Percentiles rank a stretch among this genome's conserved stretches.
Conservation (phyloP, 2,797 vertebrate genomes). For the Sebastes ruberrimus region DNA sequence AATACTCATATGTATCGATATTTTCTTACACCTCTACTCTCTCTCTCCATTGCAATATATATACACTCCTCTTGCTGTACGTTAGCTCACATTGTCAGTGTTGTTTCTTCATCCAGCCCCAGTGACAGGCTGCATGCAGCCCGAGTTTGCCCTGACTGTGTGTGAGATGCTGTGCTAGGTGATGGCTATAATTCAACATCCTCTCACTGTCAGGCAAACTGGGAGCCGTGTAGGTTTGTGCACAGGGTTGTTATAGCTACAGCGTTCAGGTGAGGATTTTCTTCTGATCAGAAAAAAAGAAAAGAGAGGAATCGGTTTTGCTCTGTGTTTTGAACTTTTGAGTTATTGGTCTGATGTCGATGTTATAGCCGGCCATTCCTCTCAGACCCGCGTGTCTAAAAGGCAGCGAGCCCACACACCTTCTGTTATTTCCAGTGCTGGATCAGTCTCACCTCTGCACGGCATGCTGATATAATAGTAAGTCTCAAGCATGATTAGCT, state of each 20-base stretch:
- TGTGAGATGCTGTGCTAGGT: slow-evolving; percentile 40
- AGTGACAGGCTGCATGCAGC: slow-evolving; percentile 62
- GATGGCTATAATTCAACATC: slow-evolving; percentile 67
- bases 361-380: slow-evolving; percentile 34
- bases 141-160: slow-evolving; percentile 50
- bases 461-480: slow-evolving; percentile 69
- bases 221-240: slow-evolving; percentile 43
- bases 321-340: slow-evolving; percentile 57
- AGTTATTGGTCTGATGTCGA: slow-evolving; percentile 52
- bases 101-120: slow-evolving; percentile 64
- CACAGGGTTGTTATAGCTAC: slow-evolving; percentile 47
- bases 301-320: slow-evolving; percentile 16
- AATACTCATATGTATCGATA: too few relatives aligned
- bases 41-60: background rate
- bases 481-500: slow-evolving; percentile 75
- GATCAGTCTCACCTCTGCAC: slow-evolving; percentile 69
- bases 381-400: slow-evolving; percentile 35
- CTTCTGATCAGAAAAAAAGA: slow-evolving; percentile 18
- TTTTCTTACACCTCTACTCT: too few relatives aligned
- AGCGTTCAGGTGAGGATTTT: slow-evolving; percentile 57
- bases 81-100: slow-evolving; percentile 53
- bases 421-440: slow-evolving; percentile 64
- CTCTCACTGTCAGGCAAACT: slow-evolving; percentile 53
- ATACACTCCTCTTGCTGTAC: slow-evolving; percentile 14
- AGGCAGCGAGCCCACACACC: slow-evolving; percentile 64